phyloP scores from a whole-genome alignment of 2,797 vertebrate genomes.

The Alfaro cultratus region DNA sequence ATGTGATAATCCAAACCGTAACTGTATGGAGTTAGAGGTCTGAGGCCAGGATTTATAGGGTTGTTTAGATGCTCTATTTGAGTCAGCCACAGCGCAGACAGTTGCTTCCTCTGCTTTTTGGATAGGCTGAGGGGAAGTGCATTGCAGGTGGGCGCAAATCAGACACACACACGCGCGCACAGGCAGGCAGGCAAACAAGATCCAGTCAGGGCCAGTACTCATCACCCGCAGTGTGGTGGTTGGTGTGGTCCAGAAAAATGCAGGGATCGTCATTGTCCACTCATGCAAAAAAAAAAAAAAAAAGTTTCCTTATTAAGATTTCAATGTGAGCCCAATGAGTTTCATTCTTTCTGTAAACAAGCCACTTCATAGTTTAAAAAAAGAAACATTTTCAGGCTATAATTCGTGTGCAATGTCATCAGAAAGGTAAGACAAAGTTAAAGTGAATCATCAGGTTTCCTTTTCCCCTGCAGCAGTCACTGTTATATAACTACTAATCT shows the following conservation, averaged over 20 bases:
- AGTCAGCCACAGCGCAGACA: slow-evolving; percentile 68
- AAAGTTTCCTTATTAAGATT: slow-evolving; percentile 13
- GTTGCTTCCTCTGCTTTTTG: slow-evolving; percentile 64
- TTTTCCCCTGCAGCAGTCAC: slow-evolving; percentile 16
- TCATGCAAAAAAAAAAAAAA: slow-evolving; percentile 11
- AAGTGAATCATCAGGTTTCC: neutral
- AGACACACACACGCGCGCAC: slow-evolving; percentile 1
- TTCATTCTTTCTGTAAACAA: slow-evolving; percentile 5
- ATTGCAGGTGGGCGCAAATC: slow-evolving; percentile 12
- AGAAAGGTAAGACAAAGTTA: slow-evolving; percentile 9
- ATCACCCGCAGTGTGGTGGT: slow-evolving; percentile 38
- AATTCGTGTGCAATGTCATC: neutral
- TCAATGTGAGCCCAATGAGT: slow-evolving; percentile 12
- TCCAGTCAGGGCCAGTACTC: slow-evolving; percentile 55
- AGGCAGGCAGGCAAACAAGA: slow-evolving; percentile 54
- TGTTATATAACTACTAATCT: slow-evolving; percentile 70
- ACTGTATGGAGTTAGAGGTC: slow-evolving; percentile 65
- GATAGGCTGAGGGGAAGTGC: slow-evolving; percentile 44
- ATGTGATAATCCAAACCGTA: slow-evolving; percentile 62
- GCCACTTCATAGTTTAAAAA: neutral
- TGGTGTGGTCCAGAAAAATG: slow-evolving; percentile 57
- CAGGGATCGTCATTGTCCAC: slow-evolving; percentile 46
- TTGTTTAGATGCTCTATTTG: slow-evolving; percentile 76
- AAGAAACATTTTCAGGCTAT: neutral
- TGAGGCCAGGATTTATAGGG: slow-evolving; percentile 75